phyloP scores from a whole-genome alignment of 2,888 invertebrate genomes.

The Stegophylla sp. region DNA sequence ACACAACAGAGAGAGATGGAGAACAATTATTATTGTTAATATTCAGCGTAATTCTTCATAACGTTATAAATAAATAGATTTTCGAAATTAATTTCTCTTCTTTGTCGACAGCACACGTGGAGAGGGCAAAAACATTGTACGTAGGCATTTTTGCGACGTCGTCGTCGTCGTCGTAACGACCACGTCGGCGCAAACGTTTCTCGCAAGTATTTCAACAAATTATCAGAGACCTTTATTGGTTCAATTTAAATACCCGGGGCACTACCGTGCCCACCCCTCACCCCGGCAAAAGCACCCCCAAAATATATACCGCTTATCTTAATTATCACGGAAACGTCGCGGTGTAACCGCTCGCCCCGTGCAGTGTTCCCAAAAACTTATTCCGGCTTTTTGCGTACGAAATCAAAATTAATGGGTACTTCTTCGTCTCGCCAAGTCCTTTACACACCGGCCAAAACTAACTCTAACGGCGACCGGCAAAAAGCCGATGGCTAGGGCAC shows the following conservation, averaged over 20 bases:
- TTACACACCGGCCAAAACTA: constrained; percentile 16
- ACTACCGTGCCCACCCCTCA: too few relatives aligned
- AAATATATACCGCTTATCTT: constrained; percentile 9
- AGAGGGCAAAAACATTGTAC: too few relatives aligned
- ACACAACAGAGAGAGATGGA: too few relatives aligned
- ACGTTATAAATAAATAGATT: too few relatives aligned
- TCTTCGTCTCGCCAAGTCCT: constrained; percentile 5
- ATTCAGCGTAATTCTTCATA: too few relatives aligned
- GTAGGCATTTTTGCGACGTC: too few relatives aligned
- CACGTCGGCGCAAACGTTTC: too few relatives aligned
- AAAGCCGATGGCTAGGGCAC: constrained; percentile 11
- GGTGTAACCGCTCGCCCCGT: too few relatives aligned
- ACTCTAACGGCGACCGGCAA: constrained; percentile 15
- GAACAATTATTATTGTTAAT: too few relatives aligned
- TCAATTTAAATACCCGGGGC: background rate
- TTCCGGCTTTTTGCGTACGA: constrained; percentile 25
- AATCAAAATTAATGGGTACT: constrained; percentile 43
- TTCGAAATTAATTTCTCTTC: too few relatives aligned
- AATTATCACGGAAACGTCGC: background rate
- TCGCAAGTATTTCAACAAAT: background rate
- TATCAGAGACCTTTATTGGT: background rate
- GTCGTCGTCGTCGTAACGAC: too few relatives aligned
- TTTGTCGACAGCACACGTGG: too few relatives aligned
- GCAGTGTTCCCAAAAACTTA: constrained; percentile 1
- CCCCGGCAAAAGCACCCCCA: background rate